Conservation (phyloP, 1,140 invertebrate species). For the Notospermus geniculatus region DNA sequence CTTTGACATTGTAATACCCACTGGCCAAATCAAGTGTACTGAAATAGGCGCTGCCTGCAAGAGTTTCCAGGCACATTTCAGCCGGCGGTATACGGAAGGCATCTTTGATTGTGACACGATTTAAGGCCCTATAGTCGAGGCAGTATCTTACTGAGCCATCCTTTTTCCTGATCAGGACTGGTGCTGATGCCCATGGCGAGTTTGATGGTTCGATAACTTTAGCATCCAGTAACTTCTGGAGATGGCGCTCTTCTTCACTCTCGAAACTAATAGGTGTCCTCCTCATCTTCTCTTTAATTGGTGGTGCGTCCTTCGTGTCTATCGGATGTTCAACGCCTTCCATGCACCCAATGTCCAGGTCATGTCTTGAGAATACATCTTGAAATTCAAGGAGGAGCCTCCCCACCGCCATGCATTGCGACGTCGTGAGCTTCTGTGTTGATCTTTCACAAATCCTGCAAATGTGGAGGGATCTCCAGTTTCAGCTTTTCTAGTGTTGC, state of each 20-base stretch:
- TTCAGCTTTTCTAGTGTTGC: too few relatives aligned
- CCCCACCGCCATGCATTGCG: too few relatives aligned
- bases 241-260: slow-evolving; percentile 10
- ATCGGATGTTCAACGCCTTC: slow-evolving; percentile 18
- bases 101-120: not conserved
- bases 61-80: slow-evolving; percentile 17
- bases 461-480: too few relatives aligned
- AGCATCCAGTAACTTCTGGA: slow-evolving; percentile 10
- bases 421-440: too few relatives aligned
- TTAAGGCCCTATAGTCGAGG: not conserved
- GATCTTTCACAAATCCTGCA: too few relatives aligned
- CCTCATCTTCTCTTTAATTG: slow-evolving; percentile 16
- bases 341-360: slow-evolving; percentile 19
- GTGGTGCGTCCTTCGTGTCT: slow-evolving; percentile 15
- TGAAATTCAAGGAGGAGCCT: too few relatives aligned
- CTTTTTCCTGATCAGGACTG: slow-evolving; percentile 16
- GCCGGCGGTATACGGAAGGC: slow-evolving; percentile 16
- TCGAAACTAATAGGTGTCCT: slow-evolving; percentile 12
- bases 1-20: too few relatives aligned
- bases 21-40: too few relatives aligned
- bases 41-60: slow-evolving; percentile 15
- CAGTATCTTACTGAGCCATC: slow-evolving; percentile 17
- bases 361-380: too few relatives aligned
- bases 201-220: slow-evolving; percentile 33
- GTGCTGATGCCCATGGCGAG: slow-evolving; percentile 19